Percentiles rank a stretch among this genome's conserved stretches.
phyloP scores from a whole-genome alignment of 1,140 invertebrate genomes.

The Macrobrachium nipponense region DNA sequence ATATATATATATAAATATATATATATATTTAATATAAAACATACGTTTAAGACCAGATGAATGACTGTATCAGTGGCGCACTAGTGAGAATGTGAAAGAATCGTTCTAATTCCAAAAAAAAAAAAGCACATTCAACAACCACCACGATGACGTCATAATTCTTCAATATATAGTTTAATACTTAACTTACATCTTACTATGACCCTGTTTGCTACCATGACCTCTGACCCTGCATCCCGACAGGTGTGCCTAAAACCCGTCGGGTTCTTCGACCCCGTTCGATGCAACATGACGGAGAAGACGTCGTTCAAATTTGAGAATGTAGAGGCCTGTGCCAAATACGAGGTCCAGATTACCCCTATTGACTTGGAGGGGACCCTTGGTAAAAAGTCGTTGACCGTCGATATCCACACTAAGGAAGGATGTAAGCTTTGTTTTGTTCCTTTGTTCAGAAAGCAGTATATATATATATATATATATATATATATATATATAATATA shows the following conservation, averaged over 20 bases:
- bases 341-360: slow-evolving; percentile 25
- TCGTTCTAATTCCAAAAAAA: no score
- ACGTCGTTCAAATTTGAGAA: not conserved
- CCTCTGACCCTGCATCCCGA: not conserved
- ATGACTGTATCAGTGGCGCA: no score
- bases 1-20: no score
- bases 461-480: no score
- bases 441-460: not conserved
- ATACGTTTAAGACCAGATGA: no score
- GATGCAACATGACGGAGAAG: slow-evolving; percentile 23
- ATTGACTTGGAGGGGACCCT: not conserved
- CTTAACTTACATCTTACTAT: no score
- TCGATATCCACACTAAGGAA: slow-evolving; percentile 29
- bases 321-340: slow-evolving; percentile 33
- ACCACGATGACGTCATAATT: not conserved
- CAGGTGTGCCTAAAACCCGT: slow-evolving; percentile 41
- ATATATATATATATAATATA: no score
- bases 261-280: not conserved
- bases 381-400: slow-evolving; percentile 7
- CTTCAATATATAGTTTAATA: not conserved
- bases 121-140: no score
- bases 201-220: no score
- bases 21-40: no score
- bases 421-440: slow-evolving; percentile 13
- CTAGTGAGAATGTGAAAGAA: no score